Conservation (phyloP, 2,888 invertebrate genomes). For the Cheiracanthium punctorium region DNA sequence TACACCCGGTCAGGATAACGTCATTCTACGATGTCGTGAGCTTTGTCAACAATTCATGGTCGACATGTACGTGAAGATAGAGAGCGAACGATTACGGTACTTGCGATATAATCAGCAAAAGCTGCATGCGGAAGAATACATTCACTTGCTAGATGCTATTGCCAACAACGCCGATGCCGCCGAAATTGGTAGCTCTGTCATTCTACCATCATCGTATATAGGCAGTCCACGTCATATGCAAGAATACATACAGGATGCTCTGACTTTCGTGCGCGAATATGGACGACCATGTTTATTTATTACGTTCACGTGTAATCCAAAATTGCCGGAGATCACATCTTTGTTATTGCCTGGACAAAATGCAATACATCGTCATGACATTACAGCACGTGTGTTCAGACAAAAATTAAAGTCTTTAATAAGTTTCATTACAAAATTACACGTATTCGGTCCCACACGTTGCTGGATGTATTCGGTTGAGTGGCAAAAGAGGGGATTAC, state of each 20-base stretch:
- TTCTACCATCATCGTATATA: not conserved
- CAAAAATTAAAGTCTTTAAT: conserved; percentile 36
- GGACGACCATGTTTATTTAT: conserved; percentile 74
- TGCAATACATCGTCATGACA: conserved; percentile 28
- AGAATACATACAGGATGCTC: conserved; percentile 73
- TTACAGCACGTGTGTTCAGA: conserved; percentile 19
- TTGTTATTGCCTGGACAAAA: conserved; percentile 11
- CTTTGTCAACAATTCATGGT: too few species aligned
- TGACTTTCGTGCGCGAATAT: conserved; percentile 72
- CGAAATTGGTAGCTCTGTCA: conserved; percentile 34
- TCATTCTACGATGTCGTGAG: too few species aligned
- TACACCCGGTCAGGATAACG: too few species aligned
- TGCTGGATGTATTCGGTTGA: conserved; percentile 1
- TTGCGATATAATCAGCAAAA: too few species aligned
- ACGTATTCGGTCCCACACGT: conserved; percentile 14
- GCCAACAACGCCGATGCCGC: conserved; percentile 27
- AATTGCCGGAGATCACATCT: conserved; percentile 74
- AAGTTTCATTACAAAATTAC: conserved; percentile 17
- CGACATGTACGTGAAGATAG: too few species aligned
- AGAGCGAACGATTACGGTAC: too few species aligned
- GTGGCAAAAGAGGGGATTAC: conserved; percentile 13
- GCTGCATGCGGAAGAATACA: conserved; percentile 22
- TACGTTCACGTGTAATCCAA: conserved; percentile 74
- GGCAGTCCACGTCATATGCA: conserved; percentile 67
- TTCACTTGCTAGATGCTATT: not conserved